These are phyloP conservation scores for Scelioninae gen. 1 DNA, from an alignment of 2,888 invertebrate genomes.

Conservation along the genomic window DNA sequence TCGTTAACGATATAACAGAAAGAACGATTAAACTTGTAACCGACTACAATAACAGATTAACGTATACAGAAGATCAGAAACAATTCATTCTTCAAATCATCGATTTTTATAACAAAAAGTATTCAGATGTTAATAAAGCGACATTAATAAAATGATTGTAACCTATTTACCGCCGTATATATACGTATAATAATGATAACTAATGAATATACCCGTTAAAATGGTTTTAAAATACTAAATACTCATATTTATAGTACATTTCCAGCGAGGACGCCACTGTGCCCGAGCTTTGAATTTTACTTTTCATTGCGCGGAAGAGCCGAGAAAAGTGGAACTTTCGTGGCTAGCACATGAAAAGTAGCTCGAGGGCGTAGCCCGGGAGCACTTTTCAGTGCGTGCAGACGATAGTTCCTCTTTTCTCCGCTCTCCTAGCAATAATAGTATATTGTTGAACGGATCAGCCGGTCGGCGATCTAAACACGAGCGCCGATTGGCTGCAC, in stretches of 20 bases:
- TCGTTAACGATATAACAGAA: constrained; percentile 55
- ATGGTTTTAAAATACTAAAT: constrained; percentile 5
- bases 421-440: too few relatives aligned
- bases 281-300: too few relatives aligned
- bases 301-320: too few relatives aligned
- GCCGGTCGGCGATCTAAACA: too few relatives aligned
- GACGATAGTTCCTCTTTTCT: too few relatives aligned
- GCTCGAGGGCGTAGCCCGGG: too few relatives aligned
- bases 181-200: constrained; percentile 22
- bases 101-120: constrained; percentile 15
- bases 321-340: too few relatives aligned
- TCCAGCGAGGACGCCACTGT: too few relatives aligned
- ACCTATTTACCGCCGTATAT: constrained; percentile 24
- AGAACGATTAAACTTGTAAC: constrained; percentile 40
- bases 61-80: constrained; percentile 46
- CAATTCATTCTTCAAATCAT: constrained; percentile 50
- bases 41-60: constrained; percentile 39
- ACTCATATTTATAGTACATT: constrained; percentile 3
- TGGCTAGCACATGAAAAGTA: too few relatives aligned
- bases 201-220: constrained; percentile 16
- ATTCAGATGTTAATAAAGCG: constrained; percentile 22
- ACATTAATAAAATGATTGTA: constrained; percentile 18
- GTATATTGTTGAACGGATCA: too few relatives aligned
- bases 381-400: too few relatives aligned
- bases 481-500: too few relatives aligned